Evolutionary conservation across 2,797 vertebrate genomes (phyloP).

Genomic region (Macrochelys suwanniensis): DNA sequence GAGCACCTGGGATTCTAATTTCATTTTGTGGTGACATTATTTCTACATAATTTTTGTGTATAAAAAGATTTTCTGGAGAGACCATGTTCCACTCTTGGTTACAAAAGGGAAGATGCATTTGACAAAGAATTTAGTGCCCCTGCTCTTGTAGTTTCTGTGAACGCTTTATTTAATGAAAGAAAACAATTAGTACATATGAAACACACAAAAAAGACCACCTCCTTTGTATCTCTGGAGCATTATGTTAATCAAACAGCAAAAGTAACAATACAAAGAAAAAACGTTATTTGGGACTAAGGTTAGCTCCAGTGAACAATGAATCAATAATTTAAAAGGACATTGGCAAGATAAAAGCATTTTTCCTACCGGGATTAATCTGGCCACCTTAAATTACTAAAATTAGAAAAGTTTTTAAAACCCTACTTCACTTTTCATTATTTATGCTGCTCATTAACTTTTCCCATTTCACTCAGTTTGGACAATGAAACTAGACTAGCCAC

Average conservation of each 20-base stretch:
- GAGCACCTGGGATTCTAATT: background rate
- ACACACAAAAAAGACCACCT: slow-evolving; percentile 24
- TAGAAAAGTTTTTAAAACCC: background rate
- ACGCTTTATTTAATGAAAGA: background rate
- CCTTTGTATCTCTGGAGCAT: slow-evolving; percentile 5
- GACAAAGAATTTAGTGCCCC: background rate
- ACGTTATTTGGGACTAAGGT: slow-evolving; percentile 21
- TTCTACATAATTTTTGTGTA: background rate
- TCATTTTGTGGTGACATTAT: background rate
- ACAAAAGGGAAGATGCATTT: slow-evolving; percentile 18
- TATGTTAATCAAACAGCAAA: slow-evolving; percentile 14
- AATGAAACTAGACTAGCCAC: background rate
- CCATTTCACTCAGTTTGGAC: background rate
- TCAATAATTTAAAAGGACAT: slow-evolving; percentile 8
- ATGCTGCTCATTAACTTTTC: background rate
- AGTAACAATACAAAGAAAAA: slow-evolving; percentile 24
- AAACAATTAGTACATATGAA: slow-evolving; percentile 12
- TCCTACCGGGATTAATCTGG: background rate
- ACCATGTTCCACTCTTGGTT: background rate
- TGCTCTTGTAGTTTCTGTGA: background rate
- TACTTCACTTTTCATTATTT: background rate
- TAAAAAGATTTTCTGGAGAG: slow-evolving; percentile 4
- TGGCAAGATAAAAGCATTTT: background rate
- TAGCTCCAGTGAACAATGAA: slow-evolving; percentile 25
- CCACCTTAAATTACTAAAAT: background rate